Conservation (phyloP, 2,797 vertebrate genomes). For the Manis pentadactyla region DNA sequence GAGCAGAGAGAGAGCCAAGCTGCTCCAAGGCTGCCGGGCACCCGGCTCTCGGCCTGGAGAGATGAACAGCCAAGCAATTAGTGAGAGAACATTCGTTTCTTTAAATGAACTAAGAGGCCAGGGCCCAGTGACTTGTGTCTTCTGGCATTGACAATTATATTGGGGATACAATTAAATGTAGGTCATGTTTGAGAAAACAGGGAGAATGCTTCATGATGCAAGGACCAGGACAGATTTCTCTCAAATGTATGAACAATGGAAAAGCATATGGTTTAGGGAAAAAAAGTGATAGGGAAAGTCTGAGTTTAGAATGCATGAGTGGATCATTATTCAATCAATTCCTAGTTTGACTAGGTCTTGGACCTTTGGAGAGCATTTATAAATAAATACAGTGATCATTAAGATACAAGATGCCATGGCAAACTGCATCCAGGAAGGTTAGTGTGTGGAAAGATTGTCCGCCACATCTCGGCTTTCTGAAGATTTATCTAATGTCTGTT, state of each 20-base stretch:
- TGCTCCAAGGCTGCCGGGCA: neutral
- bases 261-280: neutral
- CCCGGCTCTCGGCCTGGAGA: accelerated
- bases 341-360: neutral
- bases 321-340: neutral
- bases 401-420: neutral
- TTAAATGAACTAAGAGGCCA: neutral
- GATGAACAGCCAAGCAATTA: neutral
- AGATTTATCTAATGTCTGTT: neutral
- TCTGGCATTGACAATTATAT: neutral
- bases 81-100: neutral
- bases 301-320: neutral
- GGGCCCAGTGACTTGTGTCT: neutral
- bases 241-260: neutral
- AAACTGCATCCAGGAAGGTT: neutral
- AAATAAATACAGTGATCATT: neutral
- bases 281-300: neutral
- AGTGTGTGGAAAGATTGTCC: neutral
- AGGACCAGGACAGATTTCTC: neutral
- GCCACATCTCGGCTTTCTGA: neutral
- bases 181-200: neutral
- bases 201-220: neutral
- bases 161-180: neutral
- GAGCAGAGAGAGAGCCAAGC: neutral
- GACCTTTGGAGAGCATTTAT: neutral